A percentile compares a stretch with the other conserved stretches of the same genome.
These are phyloP conservation scores for Eulithis prunata DNA, from an alignment of 2,888 invertebrate species.

Conservation along the genomic window DNA sequence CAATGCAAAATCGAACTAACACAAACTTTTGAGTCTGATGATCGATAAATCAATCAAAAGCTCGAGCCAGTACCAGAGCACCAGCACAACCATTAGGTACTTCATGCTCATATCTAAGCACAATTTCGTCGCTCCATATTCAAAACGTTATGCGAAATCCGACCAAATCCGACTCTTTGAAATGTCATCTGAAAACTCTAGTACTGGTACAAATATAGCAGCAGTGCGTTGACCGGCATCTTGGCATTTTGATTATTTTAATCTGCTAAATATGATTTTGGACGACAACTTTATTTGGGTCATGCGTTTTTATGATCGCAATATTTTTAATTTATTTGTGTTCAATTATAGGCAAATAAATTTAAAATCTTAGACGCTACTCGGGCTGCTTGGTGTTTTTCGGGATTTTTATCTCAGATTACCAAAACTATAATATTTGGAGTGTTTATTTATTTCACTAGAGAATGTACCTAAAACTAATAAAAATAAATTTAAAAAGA, in stretches of 20 bases:
- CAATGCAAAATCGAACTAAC: too few relatives aligned
- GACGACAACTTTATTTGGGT: conserved; percentile 25
- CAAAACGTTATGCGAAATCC: background rate
- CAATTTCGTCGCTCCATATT: too few relatives aligned
- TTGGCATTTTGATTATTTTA: conserved; percentile 49
- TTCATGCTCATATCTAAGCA: too few relatives aligned
- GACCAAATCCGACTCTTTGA: conserved; percentile 43
- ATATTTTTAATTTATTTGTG: conserved; percentile 14
- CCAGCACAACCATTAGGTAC: too few relatives aligned
- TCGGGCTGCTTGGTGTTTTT: background rate
- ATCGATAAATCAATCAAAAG: too few relatives aligned
- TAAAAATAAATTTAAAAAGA: too few relatives aligned
- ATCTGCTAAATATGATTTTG: conserved; percentile 40
- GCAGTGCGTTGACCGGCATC: conserved; percentile 58
- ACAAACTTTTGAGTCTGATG: too few relatives aligned
- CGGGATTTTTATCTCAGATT: too few relatives aligned
- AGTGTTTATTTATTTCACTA: too few relatives aligned
- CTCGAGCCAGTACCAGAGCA: too few relatives aligned
- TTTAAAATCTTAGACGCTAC: background rate
- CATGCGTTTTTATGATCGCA: conserved; percentile 22
- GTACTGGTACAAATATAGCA: conserved; percentile 27
- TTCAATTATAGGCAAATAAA: conserved; percentile 2
- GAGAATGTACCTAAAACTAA: too few relatives aligned
- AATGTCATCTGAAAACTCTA: conserved; percentile 9
- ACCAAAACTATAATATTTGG: too few relatives aligned